Base-by-base conservation (phyloP, 1,140 invertebrate species). In the Drosophila insularis region DNA sequence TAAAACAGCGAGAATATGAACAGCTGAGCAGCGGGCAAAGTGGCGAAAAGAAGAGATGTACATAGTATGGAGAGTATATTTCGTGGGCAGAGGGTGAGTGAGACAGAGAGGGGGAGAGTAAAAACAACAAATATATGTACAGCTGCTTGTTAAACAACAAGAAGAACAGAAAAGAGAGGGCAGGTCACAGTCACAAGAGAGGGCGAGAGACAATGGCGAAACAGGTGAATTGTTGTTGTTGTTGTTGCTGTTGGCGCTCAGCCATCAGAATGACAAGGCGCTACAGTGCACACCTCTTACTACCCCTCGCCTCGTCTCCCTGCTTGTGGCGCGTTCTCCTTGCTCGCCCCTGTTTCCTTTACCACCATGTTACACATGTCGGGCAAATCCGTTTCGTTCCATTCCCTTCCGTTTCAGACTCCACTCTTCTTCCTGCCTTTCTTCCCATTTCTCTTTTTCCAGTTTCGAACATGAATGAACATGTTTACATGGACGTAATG, bases 401-500 rank as follows among this genome's bases (percentile, higher is more conserved):
- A 31, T 56, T 71, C 31, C 11, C 37, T 39, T 63, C 19, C 5
- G 32, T 69, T 69, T 65, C 35, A 54, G 7, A 21, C 17, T 50
- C 43, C 11, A 11, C 43, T 43, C 55, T 68, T 60, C 59, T 63
- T 54, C 61, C 60, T 54, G 37, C 40, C 21, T 17, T 35, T 54
- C 2, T 50, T 3, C n/a, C 17, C 8, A 19, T 50, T 19, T 17
- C 23, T 23, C 4, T 37, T 37, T 8, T 50, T 10, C 11, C 43
- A 11, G 43, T 10, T 50, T 19, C 43, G 17, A 50, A 50, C 43
- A 50, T 50, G 43, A 50, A 50, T 50, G 43, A 50, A 50, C 43
- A 21, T 50, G 74, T 76, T 76, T 76, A 72, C 74, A 76, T 73
- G 43, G 17, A 17, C 43, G 43, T 50, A 76, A 72, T 72, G 60